Conservation (phyloP, 2,888 invertebrate species). For the Drosophila kuntzei region DNA sequence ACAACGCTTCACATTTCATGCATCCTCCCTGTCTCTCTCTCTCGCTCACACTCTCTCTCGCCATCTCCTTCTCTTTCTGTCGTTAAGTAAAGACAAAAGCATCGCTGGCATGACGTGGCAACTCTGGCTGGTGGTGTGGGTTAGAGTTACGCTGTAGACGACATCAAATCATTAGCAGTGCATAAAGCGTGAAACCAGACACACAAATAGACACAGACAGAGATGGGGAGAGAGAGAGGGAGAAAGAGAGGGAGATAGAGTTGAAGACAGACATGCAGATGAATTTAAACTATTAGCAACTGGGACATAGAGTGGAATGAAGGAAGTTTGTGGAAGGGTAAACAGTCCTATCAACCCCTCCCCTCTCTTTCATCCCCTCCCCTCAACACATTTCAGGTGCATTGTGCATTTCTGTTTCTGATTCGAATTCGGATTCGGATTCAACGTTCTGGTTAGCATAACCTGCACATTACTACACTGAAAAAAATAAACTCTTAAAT, state of each 20-base stretch:
- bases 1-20: constrained; percentile 14
- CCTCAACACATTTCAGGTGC: constrained; percentile 29
- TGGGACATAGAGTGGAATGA: constrained; percentile 5
- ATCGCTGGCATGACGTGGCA: constrained; percentile 30
- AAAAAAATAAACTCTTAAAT: too few species aligned
- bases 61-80: too few species aligned
- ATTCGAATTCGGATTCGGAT: constrained; percentile 18
- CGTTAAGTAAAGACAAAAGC: constrained; percentile 14
- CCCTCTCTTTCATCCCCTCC: background rate
- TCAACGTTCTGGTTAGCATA: constrained; percentile 50
- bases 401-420: constrained; percentile 16
- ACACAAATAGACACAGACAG: constrained; percentile 32
- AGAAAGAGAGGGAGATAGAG: background rate
- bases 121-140: constrained; percentile 12
- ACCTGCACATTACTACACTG: constrained; percentile 61
- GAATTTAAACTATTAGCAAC: constrained; percentile 75
- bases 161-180: constrained; percentile 81
- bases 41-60: background rate
- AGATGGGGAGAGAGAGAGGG: background rate
- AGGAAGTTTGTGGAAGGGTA: background rate
- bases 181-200: constrained; percentile 79
- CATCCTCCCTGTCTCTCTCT: background rate
- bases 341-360: constrained; percentile 4
- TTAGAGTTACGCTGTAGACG: constrained; percentile 43
- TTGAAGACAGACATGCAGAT: constrained; percentile 45